A percentile compares a stretch with the other conserved stretches of the same genome.
Evolutionary conservation across 2,888 invertebrate species (phyloP).

Genomic region (Frankliniella intonsa): DNA sequence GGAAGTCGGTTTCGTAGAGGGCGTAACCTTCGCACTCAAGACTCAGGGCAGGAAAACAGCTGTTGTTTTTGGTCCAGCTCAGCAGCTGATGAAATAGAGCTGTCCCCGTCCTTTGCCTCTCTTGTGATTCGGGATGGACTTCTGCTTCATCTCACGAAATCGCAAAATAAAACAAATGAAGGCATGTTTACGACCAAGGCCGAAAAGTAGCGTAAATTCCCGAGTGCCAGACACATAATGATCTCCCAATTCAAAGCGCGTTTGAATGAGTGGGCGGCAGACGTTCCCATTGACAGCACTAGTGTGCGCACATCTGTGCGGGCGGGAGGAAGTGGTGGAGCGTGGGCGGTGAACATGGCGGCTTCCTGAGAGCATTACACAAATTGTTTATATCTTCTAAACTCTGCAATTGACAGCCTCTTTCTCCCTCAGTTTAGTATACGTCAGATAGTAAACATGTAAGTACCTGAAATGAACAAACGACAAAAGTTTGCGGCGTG

Average conservation of each 20-base stretch:
- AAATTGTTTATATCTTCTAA: not conserved
- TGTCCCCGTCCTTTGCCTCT: no score
- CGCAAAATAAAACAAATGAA: no score
- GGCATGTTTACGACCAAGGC: no score
- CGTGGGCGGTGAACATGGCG: conserved; percentile 16
- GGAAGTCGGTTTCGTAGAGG: no score
- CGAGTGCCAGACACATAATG: not conserved
- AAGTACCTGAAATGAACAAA: not conserved
- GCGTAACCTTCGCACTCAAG: no score
- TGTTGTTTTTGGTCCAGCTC: no score
- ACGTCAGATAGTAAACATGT: not conserved
- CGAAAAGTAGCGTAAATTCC: no score
- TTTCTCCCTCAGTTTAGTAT: not conserved
- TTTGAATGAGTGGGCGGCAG: not conserved
- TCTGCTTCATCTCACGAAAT: no score
- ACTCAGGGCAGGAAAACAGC: no score
- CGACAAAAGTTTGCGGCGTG: not conserved
- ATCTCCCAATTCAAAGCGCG: not conserved
- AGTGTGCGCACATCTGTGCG: not conserved
- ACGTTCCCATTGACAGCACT: not conserved
- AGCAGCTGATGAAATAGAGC: no score
- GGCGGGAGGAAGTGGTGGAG: not conserved
- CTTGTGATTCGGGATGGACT: no score
- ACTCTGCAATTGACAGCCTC: not conserved
- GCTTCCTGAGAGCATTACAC: not conserved